Conservation (phyloP, 2,797 vertebrate species). For the Eupleurogrammus muticus region DNA sequence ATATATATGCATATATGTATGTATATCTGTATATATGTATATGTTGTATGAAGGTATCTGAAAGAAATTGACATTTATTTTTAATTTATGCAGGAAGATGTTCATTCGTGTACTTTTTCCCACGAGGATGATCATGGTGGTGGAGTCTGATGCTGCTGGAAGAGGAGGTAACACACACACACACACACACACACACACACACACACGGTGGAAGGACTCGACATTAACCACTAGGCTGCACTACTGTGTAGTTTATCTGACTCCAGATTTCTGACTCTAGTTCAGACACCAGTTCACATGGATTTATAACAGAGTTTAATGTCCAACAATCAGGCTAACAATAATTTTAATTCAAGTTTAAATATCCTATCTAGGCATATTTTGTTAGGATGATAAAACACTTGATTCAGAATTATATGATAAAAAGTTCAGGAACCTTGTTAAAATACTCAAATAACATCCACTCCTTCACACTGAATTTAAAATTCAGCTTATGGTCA, state of each 20-base stretch:
- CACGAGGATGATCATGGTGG: slow-evolving; percentile 29
- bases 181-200: slow-evolving; percentile 12
- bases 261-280: background rate
- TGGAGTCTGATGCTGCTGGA: slow-evolving; percentile 47
- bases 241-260: slow-evolving; percentile 30
- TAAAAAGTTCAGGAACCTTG: background rate
- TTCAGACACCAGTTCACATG: background rate
- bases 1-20: too few species aligned
- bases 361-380: background rate
- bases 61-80: too few species aligned
- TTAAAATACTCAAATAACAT: too few species aligned
- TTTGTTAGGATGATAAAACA: background rate
- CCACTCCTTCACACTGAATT: background rate
- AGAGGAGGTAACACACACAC: slow-evolving; percentile 26
- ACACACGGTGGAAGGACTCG: slow-evolving; percentile 8
- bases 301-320: background rate
- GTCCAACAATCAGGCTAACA: too few species aligned
- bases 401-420: background rate
- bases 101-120: slow-evolving; percentile 1
- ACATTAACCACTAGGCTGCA: slow-evolving; percentile 49
- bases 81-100: slow-evolving; percentile 23
- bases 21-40: too few species aligned
- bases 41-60: too few species aligned
- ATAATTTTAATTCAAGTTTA: too few species aligned
- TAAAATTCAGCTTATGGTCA: too few species aligned